These are phyloP conservation scores for Carettochelys insculpta DNA, from an alignment of 2,113 vertebrate genomes.

Conservation along the genomic window DNA sequence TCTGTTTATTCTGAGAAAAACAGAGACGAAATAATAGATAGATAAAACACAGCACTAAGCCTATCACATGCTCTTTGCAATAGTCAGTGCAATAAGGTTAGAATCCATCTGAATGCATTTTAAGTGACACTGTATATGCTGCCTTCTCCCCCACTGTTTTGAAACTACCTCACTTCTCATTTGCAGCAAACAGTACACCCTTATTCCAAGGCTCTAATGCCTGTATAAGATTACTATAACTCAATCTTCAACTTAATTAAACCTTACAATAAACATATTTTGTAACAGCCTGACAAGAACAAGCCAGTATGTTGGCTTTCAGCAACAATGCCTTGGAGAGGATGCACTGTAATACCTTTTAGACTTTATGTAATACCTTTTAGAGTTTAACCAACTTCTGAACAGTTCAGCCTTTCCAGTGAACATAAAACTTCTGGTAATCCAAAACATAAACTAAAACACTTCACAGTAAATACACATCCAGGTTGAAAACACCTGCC, in stretches of 20 bases:
- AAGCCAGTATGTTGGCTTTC: neutral
- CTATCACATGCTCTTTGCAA: neutral
- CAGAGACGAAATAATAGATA: slow-evolving; percentile 27
- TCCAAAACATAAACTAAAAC: neutral
- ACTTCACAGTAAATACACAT: neutral
- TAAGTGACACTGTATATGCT: slow-evolving; percentile 54
- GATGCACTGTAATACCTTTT: neutral
- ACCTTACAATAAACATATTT: slow-evolving; percentile 4
- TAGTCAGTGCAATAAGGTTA: neutral
- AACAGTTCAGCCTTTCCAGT: neutral
- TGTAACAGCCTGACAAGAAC: neutral
- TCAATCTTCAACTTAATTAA: slow-evolving; percentile 29
- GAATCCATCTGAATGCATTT: neutral
- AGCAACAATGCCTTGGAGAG: neutral
- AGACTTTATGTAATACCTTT: neutral
- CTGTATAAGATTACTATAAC: neutral
- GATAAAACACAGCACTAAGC: neutral
- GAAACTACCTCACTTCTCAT: neutral
- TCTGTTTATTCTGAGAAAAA: slow-evolving; percentile 55
- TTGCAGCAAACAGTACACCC: slow-evolving; percentile 1
- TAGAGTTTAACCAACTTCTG: neutral
- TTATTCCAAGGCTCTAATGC: slow-evolving; percentile 1
- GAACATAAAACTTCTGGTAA: neutral
- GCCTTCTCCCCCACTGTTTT: neutral
- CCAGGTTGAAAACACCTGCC: neutral